Evolutionary conservation across 2,113 vertebrate species (phyloP), one percentile per base, ranked within the genome.

Genomic region (Centropus unirufus): DNA sequence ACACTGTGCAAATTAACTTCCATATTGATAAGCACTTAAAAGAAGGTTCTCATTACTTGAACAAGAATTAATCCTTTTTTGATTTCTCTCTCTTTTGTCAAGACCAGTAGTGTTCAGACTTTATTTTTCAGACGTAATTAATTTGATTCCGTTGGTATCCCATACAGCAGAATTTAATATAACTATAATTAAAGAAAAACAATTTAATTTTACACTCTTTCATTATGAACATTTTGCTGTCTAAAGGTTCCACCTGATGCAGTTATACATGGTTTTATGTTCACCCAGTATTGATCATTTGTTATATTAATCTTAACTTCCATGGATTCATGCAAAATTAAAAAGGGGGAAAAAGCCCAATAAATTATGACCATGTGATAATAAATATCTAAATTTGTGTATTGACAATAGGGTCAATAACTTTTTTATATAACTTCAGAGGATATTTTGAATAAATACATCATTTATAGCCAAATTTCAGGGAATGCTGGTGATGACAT

Each of bases 1-100:
- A 77, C 14, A 18, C 29, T 44, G 36, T 69, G 34, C 22, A 92
- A 91, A 93, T 92, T 79, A 85, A 15, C 23, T 92, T 91, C 78
- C 46, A 47, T 80, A 74, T 39, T 78, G 85, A 93, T 83, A 69
- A 83, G 61, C 42, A 62, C 34, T 94, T 91, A 90, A 91, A 92
- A 54, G 58, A 81, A 74, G 1, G 8, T 73, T 91, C 42, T 87
- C 20, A 69, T 93, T 91, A 77, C 67, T 90, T 83, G 46, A 82
- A 76, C 5, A 78, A 34, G 23, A 79, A 80, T 58, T 10, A 75
- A 91, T 69, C 5, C 4, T 84, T 82, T 90, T 49, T 66, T 87
- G 14, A 82, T 64, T 8, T 67, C 2, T 63, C 10, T 46, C 3
- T 36, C 20, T 24, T 59, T 83, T 89, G 55, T 63, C 40, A 70